Base-by-base conservation (phyloP, 2,797 vertebrate species). In the Decapterus maruadsi region DNA sequence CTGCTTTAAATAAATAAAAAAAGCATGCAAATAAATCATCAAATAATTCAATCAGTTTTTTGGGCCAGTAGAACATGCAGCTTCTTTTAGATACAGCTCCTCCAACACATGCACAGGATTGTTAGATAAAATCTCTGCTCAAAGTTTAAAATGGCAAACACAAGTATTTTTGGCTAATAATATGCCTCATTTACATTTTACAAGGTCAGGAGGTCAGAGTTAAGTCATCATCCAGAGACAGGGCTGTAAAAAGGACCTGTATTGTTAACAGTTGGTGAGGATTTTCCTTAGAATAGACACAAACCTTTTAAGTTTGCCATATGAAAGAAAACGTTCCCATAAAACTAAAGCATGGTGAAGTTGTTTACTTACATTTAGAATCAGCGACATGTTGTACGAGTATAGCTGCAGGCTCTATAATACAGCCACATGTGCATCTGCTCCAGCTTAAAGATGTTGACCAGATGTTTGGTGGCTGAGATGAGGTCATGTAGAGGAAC, bases 241-340 rank as follows among this genome's bases (percentile, higher is more conserved):
- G 68, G 34, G 53, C 56, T 14, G 1, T 78, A 65, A 83, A 82
- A 38, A 36, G 17, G 81, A 89, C 81, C 75, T 87, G 78, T 45
- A 16, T 58, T 34, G 78, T 78, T 78, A 75, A 87, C 31, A 1
- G 42, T 57, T 61, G 10, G 62, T 43, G 36, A 43, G 9, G 4
- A 40, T 38, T 77, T 55, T 65, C 55, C 40, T 77, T 61, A 55
- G 42, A 77, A 71, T 11, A 14, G 9, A 26, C 14, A 31, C 14
- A 19, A 70, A 62, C 2, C 16, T 29, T 3, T 14, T 12, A 26
- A 42, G 26, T 43, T 14, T 17, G 5, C 19, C 22, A 11, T 38
- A 22, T 34, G 26, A 20, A 38, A 58, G 12, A 43, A 7, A 57
- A 55, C 38, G 3, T 11, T 51, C 26, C 22, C 11, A 9, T 53